Conservation (phyloP, 2,113 vertebrate genomes). For the Polyodon spathula region DNA sequence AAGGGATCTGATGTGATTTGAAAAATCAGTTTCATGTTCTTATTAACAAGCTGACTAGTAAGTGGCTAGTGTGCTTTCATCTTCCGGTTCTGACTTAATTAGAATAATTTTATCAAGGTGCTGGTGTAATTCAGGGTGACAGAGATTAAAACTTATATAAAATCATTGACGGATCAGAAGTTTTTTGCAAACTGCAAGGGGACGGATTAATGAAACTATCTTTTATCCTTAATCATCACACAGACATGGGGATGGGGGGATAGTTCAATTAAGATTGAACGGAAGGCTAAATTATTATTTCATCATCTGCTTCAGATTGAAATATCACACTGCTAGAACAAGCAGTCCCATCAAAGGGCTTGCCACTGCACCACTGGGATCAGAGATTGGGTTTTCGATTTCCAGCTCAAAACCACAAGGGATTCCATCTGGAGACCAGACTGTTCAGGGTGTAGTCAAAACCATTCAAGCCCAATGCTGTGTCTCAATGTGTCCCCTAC, state of each 20-base stretch:
- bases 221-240: constrained; percentile 65
- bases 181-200: constrained; percentile 30
- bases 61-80: constrained; percentile 27
- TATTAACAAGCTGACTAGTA: constrained; percentile 8
- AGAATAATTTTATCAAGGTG: constrained; percentile 43
- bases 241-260: constrained; percentile 39
- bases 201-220: constrained; percentile 51
- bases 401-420: not conserved
- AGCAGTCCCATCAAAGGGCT: not conserved
- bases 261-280: constrained; percentile 45
- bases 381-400: not conserved
- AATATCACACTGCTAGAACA: constrained; percentile 27
- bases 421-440: too few relatives aligned
- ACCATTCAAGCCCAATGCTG: too few relatives aligned
- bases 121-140: constrained; percentile 50
- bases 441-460: too few relatives aligned
- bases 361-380: not conserved
- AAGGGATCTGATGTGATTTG: too few relatives aligned
- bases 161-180: constrained; percentile 49
- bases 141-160: constrained; percentile 42
- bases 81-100: constrained; percentile 36
- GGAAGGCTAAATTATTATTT: constrained; percentile 52
- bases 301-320: constrained; percentile 56
- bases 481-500: too few relatives aligned
- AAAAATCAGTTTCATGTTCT: too few relatives aligned